Conservation (phyloP, 2,113 vertebrate species). For the Nibea albiflora region DNA sequence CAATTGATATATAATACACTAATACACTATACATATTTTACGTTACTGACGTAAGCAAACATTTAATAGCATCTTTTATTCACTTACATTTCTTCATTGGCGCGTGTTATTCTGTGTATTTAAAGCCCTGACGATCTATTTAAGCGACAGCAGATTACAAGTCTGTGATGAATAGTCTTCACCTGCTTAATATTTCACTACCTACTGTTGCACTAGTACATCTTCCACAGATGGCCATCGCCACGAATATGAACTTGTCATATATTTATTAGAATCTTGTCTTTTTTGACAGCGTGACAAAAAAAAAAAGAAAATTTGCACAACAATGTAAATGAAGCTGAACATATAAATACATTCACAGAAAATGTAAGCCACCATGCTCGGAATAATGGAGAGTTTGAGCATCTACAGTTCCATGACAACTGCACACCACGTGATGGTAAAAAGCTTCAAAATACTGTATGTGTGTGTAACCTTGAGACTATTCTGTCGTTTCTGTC, state of each 20-base stretch:
- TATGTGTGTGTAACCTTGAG: too few species aligned
- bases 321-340: neutral
- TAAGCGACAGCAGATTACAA: neutral
- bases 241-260: neutral
- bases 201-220: neutral
- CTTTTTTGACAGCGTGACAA: neutral
- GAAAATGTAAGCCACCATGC: neutral
- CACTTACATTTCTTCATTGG: neutral
- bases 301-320: neutral
- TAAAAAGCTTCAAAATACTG: too few species aligned
- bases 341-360: too few species aligned
- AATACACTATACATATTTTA: neutral
- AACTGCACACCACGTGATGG: neutral
- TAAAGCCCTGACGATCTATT: neutral
- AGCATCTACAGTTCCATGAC: neutral
- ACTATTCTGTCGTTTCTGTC: neutral
- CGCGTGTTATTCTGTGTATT: neutral
- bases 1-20: neutral
- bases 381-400: neutral
- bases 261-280: neutral
- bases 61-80: neutral
- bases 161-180: neutral
- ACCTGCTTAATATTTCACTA: neutral
- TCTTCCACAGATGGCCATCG: neutral
- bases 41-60: neutral